phyloP scores from a whole-genome alignment of 2,113 vertebrate species.

The Neomonachus schauinslandi region DNA sequence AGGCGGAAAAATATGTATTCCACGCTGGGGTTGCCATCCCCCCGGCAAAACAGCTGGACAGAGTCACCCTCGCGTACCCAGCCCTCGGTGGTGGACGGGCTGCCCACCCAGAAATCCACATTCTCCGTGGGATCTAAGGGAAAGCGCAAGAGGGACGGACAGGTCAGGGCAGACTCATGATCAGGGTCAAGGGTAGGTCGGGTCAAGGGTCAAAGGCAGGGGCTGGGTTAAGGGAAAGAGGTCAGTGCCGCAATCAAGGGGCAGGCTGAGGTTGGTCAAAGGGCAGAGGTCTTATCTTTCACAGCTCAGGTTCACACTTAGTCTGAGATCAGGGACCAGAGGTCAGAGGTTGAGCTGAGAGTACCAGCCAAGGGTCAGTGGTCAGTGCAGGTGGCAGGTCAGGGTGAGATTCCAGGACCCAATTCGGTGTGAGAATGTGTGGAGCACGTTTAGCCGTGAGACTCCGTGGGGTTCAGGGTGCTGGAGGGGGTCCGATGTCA shows the following conservation, averaged over 20 bases:
- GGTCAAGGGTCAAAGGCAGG: not conserved
- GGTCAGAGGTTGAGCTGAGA: not conserved
- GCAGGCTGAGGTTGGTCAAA: not conserved
- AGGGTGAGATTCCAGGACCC: not conserved
- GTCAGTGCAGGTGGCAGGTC: not conserved
- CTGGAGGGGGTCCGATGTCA: not conserved
- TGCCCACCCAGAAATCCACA: conserved; percentile 85
- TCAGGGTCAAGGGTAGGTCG: not conserved
- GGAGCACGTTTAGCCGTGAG: fast-evolving
- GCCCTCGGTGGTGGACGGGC: conserved; percentile 63
- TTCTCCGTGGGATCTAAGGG: conserved; percentile 89
- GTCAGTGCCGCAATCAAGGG: not conserved
- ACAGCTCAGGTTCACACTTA: not conserved
- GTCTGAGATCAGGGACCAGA: not conserved
- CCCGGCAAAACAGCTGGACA: conserved; percentile 88
- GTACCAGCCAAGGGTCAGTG: not conserved
- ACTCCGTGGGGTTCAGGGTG: no score
- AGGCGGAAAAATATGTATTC: conserved; percentile 86
- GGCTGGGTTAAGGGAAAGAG: not conserved
- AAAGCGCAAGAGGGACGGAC: fast-evolving
- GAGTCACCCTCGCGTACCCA: conserved; percentile 91
- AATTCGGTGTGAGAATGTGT: not conserved
- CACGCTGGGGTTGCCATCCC: conserved; percentile 90
- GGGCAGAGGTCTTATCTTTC: not conserved
- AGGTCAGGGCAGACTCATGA: not conserved